Evolutionary conservation across 2,888 invertebrate species (phyloP).

Genomic region (Metellina segmentata): DNA sequence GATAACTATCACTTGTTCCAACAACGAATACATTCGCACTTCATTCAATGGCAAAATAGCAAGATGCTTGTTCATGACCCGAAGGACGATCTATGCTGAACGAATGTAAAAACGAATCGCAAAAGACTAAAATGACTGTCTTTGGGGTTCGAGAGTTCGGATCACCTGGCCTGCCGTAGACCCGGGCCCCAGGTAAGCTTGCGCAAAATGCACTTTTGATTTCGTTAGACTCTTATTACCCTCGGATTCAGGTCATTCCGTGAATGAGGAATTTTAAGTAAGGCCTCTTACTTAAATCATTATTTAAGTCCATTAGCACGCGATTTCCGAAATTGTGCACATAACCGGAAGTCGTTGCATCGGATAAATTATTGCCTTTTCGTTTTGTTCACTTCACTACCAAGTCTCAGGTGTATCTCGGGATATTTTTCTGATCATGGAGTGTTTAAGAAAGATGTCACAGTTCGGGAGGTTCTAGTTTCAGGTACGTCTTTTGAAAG

Average conservation of each 20-base stretch:
- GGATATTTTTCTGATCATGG: background rate
- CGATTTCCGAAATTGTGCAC: constrained; percentile 15
- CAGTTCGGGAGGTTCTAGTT: background rate
- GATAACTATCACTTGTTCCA: too few relatives aligned
- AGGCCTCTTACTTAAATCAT: constrained; percentile 42
- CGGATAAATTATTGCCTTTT: background rate
- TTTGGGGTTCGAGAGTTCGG: background rate
- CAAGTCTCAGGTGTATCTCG: constrained; percentile 1
- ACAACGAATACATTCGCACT: too few relatives aligned
- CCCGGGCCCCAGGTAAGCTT: constrained; percentile 28
- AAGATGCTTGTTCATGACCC: too few relatives aligned
- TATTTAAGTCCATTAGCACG: constrained; percentile 33
- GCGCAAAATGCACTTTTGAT: constrained; percentile 68
- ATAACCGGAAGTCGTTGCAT: constrained; percentile 22
- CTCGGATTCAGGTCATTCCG: constrained; percentile 49
- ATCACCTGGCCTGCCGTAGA: constrained; percentile 38
- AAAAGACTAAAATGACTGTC: constrained; percentile 23
- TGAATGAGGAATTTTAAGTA: constrained; percentile 45
- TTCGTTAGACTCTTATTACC: constrained; percentile 63
- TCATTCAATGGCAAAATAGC: too few relatives aligned
- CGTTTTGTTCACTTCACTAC: background rate
- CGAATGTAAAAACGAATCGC: too few relatives aligned
- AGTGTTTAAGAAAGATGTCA: background rate
- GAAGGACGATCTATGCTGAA: too few relatives aligned
- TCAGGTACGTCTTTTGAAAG: background rate